Percentiles rank a stretch among this genome's conserved stretches.
These are phyloP conservation scores for Phyllostomus hastatus DNA, from an alignment of 2,113 vertebrate species.

Conservation along the genomic window DNA sequence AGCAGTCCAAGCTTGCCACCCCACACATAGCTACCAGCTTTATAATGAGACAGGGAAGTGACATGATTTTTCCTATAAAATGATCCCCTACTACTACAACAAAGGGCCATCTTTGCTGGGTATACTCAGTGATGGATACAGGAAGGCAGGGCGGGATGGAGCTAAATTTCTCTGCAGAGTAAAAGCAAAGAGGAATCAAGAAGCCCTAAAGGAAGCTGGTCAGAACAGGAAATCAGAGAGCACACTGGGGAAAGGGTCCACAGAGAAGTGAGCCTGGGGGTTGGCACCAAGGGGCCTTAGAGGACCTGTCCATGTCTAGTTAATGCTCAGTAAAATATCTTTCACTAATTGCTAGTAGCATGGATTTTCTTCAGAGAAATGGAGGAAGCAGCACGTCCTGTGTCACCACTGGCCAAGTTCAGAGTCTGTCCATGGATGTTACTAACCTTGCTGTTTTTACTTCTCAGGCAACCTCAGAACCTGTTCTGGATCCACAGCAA, in stretches of 20 bases:
- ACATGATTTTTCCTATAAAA: background rate
- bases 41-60: background rate
- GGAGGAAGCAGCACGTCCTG: background rate
- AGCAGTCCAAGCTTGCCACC: background rate
- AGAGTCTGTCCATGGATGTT: background rate
- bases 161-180: background rate
- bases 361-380: background rate
- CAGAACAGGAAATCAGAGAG: background rate
- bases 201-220: background rate
- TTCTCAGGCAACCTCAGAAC: constrained; percentile 84
- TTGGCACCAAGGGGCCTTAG: background rate
- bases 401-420: background rate
- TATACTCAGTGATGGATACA: background rate
- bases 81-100: background rate
- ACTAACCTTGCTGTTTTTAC: constrained; percentile 36
- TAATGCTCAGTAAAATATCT: no score
- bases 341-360: background rate
- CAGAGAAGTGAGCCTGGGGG: background rate
- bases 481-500: constrained; percentile 91
- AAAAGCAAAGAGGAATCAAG: background rate
- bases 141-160: background rate
- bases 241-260: background rate
- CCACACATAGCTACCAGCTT: background rate
- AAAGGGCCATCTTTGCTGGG: background rate
- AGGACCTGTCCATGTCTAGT: background rate